phyloP scores from a whole-genome alignment of 2,888 invertebrate species.

The Chelonus formosanus region DNA sequence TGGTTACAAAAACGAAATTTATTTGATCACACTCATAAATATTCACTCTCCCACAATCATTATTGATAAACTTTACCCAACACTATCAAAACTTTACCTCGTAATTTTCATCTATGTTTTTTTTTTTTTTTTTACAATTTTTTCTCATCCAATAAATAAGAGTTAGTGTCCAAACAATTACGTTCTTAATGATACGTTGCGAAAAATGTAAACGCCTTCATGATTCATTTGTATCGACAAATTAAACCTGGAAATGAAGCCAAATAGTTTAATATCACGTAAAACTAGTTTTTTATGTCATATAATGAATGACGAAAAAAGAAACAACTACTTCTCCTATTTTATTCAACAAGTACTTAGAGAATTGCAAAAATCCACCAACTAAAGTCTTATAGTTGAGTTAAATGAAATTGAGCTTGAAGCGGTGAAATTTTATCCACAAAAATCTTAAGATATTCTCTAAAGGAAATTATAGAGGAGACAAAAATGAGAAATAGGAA shows the following conservation, averaged over 20 bases:
- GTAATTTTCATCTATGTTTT: not conserved
- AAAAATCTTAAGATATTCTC: conserved; percentile 22
- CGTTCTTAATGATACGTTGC: too few species aligned
- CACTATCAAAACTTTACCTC: too few species aligned
- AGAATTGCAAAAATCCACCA: conserved; percentile 22
- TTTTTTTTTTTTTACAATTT: too few species aligned
- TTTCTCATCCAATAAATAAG: too few species aligned
- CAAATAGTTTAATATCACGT: conserved; percentile 8
- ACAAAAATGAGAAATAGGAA: not conserved
- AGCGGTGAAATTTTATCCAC: conserved; percentile 27
- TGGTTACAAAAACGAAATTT: too few species aligned
- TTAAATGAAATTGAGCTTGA: conserved; percentile 26
- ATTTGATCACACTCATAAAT: too few species aligned
- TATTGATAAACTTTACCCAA: too few species aligned
- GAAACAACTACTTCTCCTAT: not conserved
- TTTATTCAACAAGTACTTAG: not conserved
- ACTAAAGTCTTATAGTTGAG: not conserved
- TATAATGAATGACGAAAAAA: not conserved
- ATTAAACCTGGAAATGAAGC: conserved; percentile 4
- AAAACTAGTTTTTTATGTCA: conserved; percentile 13
- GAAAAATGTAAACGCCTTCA: too few species aligned
- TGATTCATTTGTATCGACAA: not conserved
- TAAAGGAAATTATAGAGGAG: conserved; percentile 5
- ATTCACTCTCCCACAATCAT: too few species aligned
- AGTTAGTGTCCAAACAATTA: too few species aligned